These are phyloP conservation scores for Athene cunicularia DNA, from an alignment of 2,113 vertebrate species.

Conservation along the genomic window DNA sequence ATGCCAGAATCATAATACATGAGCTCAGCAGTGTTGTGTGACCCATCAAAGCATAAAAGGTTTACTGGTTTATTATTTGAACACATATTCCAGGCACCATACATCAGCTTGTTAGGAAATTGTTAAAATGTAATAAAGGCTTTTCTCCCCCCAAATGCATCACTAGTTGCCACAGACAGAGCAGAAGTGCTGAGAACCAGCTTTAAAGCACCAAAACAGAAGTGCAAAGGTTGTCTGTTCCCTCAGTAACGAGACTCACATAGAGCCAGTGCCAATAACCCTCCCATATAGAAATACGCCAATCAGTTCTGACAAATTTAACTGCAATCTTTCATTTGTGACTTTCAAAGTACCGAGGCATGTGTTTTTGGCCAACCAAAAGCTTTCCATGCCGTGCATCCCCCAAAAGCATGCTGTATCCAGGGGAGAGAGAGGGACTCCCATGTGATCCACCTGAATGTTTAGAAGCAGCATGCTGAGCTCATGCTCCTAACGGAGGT, in stretches of 20 bases:
- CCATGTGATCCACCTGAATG: not conserved
- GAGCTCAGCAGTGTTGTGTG: slow-evolving; percentile 12
- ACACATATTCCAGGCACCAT: slow-evolving; percentile 13
- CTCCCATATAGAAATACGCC: not conserved
- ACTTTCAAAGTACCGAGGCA: not conserved
- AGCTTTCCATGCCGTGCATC: not conserved
- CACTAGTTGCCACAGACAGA: not conserved
- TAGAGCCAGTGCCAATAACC: not conserved
- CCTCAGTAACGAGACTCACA: fast-evolving
- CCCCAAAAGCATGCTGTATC: not conserved
- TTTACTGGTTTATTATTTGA: slow-evolving; percentile 16
- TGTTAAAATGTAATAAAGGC: not conserved
- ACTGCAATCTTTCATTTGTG: not conserved
- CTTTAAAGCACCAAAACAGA: slow-evolving; percentile 54
- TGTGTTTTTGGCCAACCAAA: not conserved
- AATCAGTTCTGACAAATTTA: not conserved
- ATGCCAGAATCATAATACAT: not conserved
- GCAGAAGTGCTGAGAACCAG: slow-evolving; percentile 37
- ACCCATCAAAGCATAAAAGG: slow-evolving; percentile 1
- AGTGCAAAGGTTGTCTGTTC: slow-evolving; percentile 9
- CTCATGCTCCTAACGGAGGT: not conserved
- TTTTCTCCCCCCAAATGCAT: not conserved
- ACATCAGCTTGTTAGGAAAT: slow-evolving; percentile 7
- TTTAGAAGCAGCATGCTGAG: not conserved
- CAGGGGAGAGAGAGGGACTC: not conserved